Evolutionary conservation across 2,797 vertebrate species (phyloP).

Genomic region (Neopelma chrysocephalum): DNA sequence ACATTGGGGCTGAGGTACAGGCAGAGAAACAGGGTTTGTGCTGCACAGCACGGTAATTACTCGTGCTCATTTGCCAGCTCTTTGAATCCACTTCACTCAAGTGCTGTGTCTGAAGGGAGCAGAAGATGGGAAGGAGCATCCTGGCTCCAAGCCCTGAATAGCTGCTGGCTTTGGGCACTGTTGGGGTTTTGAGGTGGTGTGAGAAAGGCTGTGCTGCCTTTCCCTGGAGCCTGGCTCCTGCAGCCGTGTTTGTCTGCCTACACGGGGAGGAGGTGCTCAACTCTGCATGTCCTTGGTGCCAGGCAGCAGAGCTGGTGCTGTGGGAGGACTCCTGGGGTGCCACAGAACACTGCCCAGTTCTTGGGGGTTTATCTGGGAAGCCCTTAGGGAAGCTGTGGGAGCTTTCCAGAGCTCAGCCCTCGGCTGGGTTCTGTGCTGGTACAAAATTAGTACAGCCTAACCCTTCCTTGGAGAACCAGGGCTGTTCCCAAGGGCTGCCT

Average conservation of each 20-base stretch:
- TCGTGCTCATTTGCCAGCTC: neutral
- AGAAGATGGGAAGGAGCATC: neutral
- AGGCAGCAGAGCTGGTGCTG: neutral
- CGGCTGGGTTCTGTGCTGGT: neutral
- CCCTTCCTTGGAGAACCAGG: neutral
- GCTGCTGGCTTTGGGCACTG: neutral
- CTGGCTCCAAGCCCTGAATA: neutral
- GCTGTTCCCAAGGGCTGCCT: neutral
- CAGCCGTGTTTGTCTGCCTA: neutral
- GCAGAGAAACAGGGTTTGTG: neutral
- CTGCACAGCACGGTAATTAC: neutral
- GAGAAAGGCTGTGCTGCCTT: neutral
- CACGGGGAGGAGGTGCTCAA: accelerated
- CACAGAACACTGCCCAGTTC: neutral
- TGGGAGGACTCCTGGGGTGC: neutral
- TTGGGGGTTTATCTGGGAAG: neutral
- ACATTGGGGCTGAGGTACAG: neutral
- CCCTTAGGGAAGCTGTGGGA: neutral
- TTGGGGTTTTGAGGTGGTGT: accelerated
- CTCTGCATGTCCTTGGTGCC: too few species aligned
- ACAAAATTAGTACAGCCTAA: neutral
- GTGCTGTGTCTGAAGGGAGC: neutral
- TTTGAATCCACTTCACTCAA: neutral
- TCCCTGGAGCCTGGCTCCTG: neutral
- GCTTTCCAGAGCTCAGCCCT: neutral